A percentile compares a stretch with the other conserved stretches of the same genome.
These are phyloP conservation scores for Sebastes umbrosus DNA, from an alignment of 2,797 vertebrate species.

Conservation along the genomic window DNA sequence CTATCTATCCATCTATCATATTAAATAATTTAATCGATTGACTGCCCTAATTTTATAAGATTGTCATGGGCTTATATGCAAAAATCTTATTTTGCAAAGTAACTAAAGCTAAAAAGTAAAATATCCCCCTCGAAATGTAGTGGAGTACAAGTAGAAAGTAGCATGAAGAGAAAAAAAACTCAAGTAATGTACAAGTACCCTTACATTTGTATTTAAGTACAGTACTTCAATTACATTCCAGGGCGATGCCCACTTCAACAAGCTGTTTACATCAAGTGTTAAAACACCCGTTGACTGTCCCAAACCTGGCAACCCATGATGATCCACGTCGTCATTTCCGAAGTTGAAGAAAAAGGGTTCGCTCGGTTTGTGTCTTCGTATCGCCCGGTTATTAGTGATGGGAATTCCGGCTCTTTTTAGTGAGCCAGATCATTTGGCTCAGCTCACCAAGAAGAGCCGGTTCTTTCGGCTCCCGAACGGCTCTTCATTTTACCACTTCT, in stretches of 20 bases:
- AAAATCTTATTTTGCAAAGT: background rate
- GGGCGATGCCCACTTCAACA: background rate
- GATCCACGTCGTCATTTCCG: slow-evolving; percentile 76
- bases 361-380: slow-evolving; percentile 21
- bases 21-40: too few species aligned
- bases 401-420: too few species aligned
- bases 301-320: slow-evolving; percentile 62
- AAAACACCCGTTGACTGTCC: background rate
- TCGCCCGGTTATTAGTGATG: background rate
- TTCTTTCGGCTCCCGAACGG: too few species aligned
- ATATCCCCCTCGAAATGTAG: background rate
- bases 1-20: too few species aligned
- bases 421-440: too few species aligned
- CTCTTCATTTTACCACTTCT: too few species aligned
- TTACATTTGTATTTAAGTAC: background rate
- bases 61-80: background rate
- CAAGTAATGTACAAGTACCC: too few species aligned
- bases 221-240: background rate
- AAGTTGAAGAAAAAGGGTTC: slow-evolving; percentile 23
- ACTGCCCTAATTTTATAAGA: too few species aligned
- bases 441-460: too few species aligned
- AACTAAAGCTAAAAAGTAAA: background rate
- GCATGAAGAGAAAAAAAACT: background rate
- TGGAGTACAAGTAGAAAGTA: background rate
- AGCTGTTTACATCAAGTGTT: background rate